Evolutionary conservation across 2,888 invertebrate genomes (phyloP).

Genomic region (Andrena minutula): DNA sequence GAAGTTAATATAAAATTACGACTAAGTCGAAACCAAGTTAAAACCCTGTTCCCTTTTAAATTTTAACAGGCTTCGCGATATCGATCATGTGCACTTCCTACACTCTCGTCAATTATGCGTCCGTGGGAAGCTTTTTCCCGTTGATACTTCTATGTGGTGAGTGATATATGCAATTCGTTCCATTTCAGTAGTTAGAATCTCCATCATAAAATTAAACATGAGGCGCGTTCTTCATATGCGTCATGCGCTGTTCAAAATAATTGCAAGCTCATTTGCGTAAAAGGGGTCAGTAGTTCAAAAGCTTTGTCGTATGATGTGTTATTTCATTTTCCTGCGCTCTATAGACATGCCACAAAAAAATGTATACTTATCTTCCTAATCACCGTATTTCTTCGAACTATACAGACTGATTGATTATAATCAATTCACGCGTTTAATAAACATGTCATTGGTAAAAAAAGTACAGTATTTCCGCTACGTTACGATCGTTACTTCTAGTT

Average conservation of each 20-base stretch:
- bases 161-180: conserved; percentile 67
- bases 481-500: too few species aligned
- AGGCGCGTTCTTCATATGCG: background rate
- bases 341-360: too few species aligned
- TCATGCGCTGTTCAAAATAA: too few species aligned
- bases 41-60: background rate
- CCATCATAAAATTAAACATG: background rate
- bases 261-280: background rate
- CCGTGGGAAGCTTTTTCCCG: conserved; percentile 96
- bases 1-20: background rate
- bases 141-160: conserved; percentile 94
- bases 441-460: too few species aligned
- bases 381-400: too few species aligned
- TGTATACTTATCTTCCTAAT: too few species aligned
- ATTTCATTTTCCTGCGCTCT: too few species aligned
- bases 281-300: background rate
- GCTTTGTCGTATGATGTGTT: too few species aligned
- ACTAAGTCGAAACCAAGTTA: background rate
- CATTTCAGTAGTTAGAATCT: background rate
- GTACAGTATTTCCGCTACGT: too few species aligned
- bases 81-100: conserved; percentile 93
- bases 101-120: conserved; percentile 92
- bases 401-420: too few species aligned
- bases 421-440: too few species aligned
- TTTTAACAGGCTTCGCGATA: conserved; percentile 89